phyloP scores from a whole-genome alignment of 2,888 invertebrate genomes.

The Polymixis lichenea region DNA sequence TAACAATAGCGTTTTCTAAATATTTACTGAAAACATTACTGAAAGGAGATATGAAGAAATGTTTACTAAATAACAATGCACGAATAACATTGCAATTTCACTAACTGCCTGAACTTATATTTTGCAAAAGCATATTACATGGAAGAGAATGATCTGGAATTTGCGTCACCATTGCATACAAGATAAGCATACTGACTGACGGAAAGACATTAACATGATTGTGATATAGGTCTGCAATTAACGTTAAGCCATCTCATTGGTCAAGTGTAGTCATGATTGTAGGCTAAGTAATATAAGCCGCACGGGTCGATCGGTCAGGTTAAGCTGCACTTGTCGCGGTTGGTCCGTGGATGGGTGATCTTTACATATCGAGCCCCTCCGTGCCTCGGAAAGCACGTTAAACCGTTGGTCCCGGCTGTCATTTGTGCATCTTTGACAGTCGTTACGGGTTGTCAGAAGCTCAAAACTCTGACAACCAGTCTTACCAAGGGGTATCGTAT shows the following conservation, averaged over 20 bases:
- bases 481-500: too few species aligned
- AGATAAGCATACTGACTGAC: constrained; percentile 35
- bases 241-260: constrained; percentile 31
- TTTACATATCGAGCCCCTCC: too few species aligned
- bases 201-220: constrained; percentile 51
- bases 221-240: constrained; percentile 40
- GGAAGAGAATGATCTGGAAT: constrained; percentile 18
- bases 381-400: too few species aligned
- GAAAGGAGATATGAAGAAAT: constrained; percentile 31
- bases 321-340: too few species aligned
- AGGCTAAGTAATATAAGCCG: too few species aligned
- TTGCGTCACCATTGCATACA: constrained; percentile 39
- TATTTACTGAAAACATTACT: constrained; percentile 43
- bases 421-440: too few species aligned
- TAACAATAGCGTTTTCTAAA: constrained; percentile 40
- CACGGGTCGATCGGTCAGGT: too few species aligned
- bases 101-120: constrained; percentile 15
- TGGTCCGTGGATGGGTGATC: too few species aligned
- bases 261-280: constrained; percentile 3
- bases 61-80: constrained; percentile 32
- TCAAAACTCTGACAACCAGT: too few species aligned
- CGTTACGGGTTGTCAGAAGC: too few species aligned
- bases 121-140: constrained; percentile 40
- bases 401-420: too few species aligned
- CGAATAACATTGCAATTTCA: constrained; percentile 1